Evolutionary conservation across 2,888 invertebrate species (phyloP), one percentile per base, ranked within the genome.

Genomic region (Suillia variegata): DNA sequence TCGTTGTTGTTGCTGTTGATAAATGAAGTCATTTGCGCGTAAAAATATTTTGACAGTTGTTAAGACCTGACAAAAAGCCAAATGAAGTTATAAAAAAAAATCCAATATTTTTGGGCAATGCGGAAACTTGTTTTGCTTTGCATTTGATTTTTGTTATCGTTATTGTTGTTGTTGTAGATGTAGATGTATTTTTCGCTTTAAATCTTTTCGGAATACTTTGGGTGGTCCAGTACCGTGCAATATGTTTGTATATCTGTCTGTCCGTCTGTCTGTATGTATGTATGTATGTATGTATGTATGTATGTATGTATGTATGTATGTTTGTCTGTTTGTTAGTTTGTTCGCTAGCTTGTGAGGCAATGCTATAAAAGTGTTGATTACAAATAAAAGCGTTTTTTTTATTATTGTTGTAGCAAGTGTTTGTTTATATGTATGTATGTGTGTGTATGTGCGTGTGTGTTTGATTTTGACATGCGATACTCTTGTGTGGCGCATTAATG

Each of bases 11-110:
- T 52, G 54, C 50, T 54, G 55, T 52, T 65, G 69, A 73, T 70
- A 73, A 75, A 74, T 74, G 75, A 74, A 74, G 73, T 75, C 73
- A 74, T 74, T 75, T 74, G 74, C 63, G 69, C 67, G 73, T 67
- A 64, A 72, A 74, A 74, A 72, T 75, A 74, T 74, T 74, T 74
- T 74, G 73, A 74, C 73, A 74, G 73, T 75, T 74, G 71, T 71
- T 74, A 71, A 73, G 73, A 73, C 68, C 62, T 61, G 64, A 63
- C 69, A 59, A 5, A 38, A 38, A 70, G 70, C 68, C 75, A 74
- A 74, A 74, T 74, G 74, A 74, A 74, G 73, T 75, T 74, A 74
- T 74, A 75, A 75, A 73, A 74, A n/a, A n/a, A n/a, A n/a, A n/a
- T n/a, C n/a, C 17, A 65, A 72, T 63, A 73, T 70, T 70, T 72